phyloP scores from a whole-genome alignment of 2,888 invertebrate species.

The Metopia argyrocephala region DNA sequence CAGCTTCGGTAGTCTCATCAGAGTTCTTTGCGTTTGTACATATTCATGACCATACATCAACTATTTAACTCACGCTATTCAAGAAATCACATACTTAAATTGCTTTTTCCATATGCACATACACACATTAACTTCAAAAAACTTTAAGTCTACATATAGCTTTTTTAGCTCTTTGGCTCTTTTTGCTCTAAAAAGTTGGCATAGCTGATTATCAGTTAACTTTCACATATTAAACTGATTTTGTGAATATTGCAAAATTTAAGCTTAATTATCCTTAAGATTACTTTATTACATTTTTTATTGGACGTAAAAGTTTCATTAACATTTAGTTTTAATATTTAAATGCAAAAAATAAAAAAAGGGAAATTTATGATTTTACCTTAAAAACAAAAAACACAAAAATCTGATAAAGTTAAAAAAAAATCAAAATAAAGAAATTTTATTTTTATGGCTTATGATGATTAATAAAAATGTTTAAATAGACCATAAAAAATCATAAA shows the following conservation, averaged over 20 bases:
- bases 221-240: no score
- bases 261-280: neutral
- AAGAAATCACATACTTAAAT: no score
- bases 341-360: neutral
- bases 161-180: no score
- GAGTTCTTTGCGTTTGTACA: no score
- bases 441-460: conserved; percentile 56
- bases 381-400: conserved; percentile 14
- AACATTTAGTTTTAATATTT: conserved; percentile 8
- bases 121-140: no score
- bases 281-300: neutral
- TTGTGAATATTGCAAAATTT: neutral
- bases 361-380: conserved; percentile 14
- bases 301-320: neutral
- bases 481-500: conserved; percentile 49
- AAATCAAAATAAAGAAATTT: conserved; percentile 33
- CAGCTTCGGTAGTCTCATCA: no score
- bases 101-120: no score
- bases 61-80: no score
- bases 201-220: no score
- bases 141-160: no score
- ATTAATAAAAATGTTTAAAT: conserved; percentile 62
- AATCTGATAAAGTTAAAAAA: conserved; percentile 42
- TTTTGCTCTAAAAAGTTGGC: no score
- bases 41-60: no score